Percentiles rank a stretch among this genome's conserved stretches.
Evolutionary conservation across 2,797 vertebrate species (phyloP).

Genomic region (Bovichtus variegatus): DNA sequence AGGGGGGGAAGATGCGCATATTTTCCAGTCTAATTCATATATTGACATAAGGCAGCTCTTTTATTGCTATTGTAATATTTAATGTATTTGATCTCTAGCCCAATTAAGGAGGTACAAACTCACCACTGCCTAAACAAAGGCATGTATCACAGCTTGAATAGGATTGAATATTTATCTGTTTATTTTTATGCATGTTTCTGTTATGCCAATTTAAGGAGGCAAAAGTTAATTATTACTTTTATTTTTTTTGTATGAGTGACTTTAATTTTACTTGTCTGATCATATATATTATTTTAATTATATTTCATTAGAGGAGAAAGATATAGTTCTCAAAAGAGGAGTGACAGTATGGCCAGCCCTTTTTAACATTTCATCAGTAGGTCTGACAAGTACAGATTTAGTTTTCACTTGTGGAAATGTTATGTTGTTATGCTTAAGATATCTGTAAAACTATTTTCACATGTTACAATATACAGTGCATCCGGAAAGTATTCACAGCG

Average conservation of each 20-base stretch:
- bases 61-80: constrained; percentile 81
- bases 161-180: constrained; percentile 78
- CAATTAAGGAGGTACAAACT: constrained; percentile 44
- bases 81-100: constrained; percentile 71
- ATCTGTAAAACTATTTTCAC: too few species aligned
- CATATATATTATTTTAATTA: background rate
- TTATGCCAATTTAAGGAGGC: constrained; percentile 60
- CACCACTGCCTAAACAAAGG: constrained; percentile 54
- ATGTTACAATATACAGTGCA: too few species aligned
- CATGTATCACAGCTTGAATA: constrained; percentile 63
- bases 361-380: too few species aligned
- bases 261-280: constrained; percentile 31
- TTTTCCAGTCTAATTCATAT: constrained; percentile 54
- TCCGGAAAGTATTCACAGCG: too few species aligned
- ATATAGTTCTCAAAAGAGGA: background rate
- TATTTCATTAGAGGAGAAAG: background rate
- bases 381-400: too few species aligned
- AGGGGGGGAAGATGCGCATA: constrained; percentile 16
- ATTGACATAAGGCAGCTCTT: constrained; percentile 82
- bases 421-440: too few species aligned
- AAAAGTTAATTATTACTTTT: constrained; percentile 23
- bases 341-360: too few species aligned
- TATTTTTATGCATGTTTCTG: constrained; percentile 76
- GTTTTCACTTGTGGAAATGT: too few species aligned
- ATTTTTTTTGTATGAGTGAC: constrained; percentile 27